phyloP scores from a whole-genome alignment of 2,113 vertebrate genomes.

The Eubucco bourcierii region DNA sequence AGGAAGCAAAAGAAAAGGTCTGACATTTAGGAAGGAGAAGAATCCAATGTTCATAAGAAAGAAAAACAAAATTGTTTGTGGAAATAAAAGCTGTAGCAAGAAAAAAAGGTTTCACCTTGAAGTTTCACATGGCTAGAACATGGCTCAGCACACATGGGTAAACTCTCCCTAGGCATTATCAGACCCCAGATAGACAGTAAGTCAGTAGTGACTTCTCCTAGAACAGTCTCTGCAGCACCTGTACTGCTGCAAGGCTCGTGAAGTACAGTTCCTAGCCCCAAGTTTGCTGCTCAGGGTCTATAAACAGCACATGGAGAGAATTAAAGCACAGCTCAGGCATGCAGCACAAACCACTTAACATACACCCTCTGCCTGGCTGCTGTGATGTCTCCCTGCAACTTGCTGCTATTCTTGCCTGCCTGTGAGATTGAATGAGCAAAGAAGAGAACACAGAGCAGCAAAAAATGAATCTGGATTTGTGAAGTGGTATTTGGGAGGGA shows the following conservation, averaged over 20 bases:
- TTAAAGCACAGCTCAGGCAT: background rate
- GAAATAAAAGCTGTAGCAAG: background rate
- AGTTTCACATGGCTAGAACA: no score
- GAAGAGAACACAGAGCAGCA: no score
- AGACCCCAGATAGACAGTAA: background rate
- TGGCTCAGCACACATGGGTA: background rate
- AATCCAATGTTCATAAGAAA: background rate
- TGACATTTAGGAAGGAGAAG: background rate
- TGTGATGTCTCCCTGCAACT: background rate
- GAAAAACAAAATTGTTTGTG: background rate
- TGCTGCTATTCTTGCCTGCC: background rate
- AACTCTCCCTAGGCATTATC: background rate
- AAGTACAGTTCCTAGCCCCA: background rate
- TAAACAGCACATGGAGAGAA: background rate
- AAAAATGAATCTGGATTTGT: no score
- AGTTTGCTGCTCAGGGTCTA: background rate
- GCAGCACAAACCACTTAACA: background rate
- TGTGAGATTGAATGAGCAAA: no score
- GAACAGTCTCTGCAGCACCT: background rate
- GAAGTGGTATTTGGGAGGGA: no score
- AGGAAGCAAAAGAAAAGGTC: background rate
- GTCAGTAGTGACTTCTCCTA: background rate
- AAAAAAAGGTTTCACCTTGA: background rate
- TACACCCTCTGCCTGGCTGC: background rate
- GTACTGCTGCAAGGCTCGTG: background rate